Evolutionary conservation across 2,797 vertebrate species (phyloP), one percentile per base, ranked within the genome.

Genomic region (Acanthis flammea): DNA sequence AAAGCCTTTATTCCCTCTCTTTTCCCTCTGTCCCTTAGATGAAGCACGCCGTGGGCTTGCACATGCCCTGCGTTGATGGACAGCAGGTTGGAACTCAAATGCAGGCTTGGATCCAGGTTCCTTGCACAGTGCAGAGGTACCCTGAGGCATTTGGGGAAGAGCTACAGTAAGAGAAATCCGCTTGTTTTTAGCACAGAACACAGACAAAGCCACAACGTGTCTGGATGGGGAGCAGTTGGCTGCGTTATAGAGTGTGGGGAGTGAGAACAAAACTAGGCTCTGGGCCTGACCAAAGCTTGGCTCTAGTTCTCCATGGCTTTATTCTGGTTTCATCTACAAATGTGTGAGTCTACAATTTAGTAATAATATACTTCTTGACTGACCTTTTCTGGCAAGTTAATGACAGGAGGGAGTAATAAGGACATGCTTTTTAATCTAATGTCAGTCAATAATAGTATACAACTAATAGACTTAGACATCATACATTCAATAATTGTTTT

Each of bases 401-500:
- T 97, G 95, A 94, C 95, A 96, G 62, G 58, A 88, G 85, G 88
- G 81, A 96, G 51, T 93, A 97, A 95, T 94, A 95, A 92, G 87
- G 92, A 94, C 89, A 91, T 86, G 84, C 91, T 95, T 96, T 96
- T 95, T 96, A 96, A 96, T 97, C 87, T 94, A 96, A 92, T 2
- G 2, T 94, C 94, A 83, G 91, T 95, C 95, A 96, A 94, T 94
- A 95, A 91, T 55, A 90, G 87, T 86, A 95, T 90, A 95, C 87
- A 92, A 86, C 81, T 94, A 97, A 96, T 86, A 96, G 95, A 95
- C 53, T 94, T 89, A 77, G 91, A 94, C 94, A 93, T 96, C 84
- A 96, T 92, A 95, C 44, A 96, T 96, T 94, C 96, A 96, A 96
- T 96, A 96, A 92, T 88, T 95, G 81, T 95, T 97, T 96, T 90